These are phyloP conservation scores for Ptychochromis oligacanthus DNA, from an alignment of 2,113 vertebrate genomes.

Conservation along the genomic window DNA sequence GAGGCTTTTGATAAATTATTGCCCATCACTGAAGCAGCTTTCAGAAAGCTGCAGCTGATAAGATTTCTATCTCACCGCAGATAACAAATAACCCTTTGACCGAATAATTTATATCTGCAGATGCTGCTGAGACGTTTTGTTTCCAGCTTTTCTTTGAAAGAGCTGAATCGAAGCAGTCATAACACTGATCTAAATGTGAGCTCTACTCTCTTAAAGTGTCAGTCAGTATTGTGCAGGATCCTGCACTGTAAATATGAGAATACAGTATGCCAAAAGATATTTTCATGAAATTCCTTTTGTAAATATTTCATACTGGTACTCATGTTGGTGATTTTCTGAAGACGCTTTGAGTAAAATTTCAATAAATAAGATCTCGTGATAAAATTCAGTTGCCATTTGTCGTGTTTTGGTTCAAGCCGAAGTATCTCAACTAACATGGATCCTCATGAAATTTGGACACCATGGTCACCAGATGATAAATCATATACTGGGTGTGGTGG, in stretches of 20 bases:
- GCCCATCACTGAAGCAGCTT: neutral
- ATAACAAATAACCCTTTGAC: slow-evolving; percentile 18
- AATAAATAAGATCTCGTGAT: slow-evolving; percentile 5
- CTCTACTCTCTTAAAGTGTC: neutral
- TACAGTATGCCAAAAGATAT: neutral
- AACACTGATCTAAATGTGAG: slow-evolving; percentile 37
- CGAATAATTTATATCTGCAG: slow-evolving; percentile 15
- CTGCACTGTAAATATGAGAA: slow-evolving; percentile 58
- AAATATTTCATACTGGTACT: slow-evolving; percentile 41
- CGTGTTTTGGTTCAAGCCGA: neutral
- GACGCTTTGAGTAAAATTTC: slow-evolving; percentile 19
- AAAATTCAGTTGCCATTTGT: neutral
- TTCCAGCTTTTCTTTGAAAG: neutral
- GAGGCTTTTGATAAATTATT: slow-evolving; percentile 36
- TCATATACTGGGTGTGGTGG: neutral
- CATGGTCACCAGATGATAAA: neutral
- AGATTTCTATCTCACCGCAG: slow-evolving; percentile 34
- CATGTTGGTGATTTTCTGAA: slow-evolving; percentile 20
- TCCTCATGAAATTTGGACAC: neutral
- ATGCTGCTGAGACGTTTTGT: slow-evolving; percentile 13
- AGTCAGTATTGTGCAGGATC: slow-evolving; percentile 35
- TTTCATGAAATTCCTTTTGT: slow-evolving; percentile 32
- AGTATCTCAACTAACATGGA: neutral
- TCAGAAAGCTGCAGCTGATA: slow-evolving; percentile 35
- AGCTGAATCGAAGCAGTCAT: slow-evolving; percentile 18